Evolutionary conservation across 30 jellyfish, hydroid and myxozoan genomes (phyloP), one percentile per base, ranked within the genome.

Genomic region (Pseudorhiza aurosa): DNA sequence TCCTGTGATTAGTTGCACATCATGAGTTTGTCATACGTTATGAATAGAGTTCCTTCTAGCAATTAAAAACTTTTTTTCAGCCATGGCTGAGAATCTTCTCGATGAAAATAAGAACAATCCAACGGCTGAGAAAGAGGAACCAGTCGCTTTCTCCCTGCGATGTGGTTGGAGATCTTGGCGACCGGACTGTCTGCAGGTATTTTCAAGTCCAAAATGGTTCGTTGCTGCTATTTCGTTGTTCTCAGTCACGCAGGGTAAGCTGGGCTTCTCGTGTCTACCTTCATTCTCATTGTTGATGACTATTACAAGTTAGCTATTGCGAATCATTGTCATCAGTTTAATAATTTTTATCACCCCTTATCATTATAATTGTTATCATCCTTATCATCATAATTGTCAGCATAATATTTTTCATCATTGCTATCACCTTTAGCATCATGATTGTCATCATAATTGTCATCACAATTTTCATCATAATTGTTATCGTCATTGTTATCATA

Each of bases 171-270:
- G 93, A 22, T 12, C 81, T 28, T 92, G 89, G 95, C 67, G 98
- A 39, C 98, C 98, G n/a, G 91, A 92, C 7, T 85, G 87, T n/a
- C 68, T 92, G n/a, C 98, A 92, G 40, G 73, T 76, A 57, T 92
- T 92, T 44, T 71, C 71, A 35, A 56, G 50, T 35, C 92, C 95
- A 10, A 87, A 64, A 60, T 92, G 95, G 90, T 92, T 92, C 78
- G 36, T 85, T 18, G 26, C 58, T 9, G 71, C 68, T 12, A 21
- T 92, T 17, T 36, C 96, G 2, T 19, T 92, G 36, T 72, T 83
- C 14, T 92, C 98, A 8, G 29, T 80, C 27, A 31, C 58, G 15
- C 98, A 92, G 86, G 98, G 98, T 92, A 60, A 49, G 59, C 27
- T 7, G 10, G 12, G 50, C 7, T 5, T 39, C n/a, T n/a, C n/a